A percentile compares a stretch with the other conserved stretches of the same genome.
phyloP scores from a whole-genome alignment of 2,888 invertebrate species.

The Dryadula phaetusa region DNA sequence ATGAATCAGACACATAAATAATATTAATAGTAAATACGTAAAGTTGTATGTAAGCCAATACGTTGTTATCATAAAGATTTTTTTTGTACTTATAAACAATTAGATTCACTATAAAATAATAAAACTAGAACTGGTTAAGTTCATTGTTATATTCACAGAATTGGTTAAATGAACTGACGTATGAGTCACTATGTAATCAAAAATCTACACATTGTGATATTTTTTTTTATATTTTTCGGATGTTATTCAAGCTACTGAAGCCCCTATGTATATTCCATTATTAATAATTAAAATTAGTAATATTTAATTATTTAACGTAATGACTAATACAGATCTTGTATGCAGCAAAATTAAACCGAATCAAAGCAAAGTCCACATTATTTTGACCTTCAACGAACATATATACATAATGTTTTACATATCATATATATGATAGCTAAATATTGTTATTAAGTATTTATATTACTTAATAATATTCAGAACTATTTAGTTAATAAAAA shows the following conservation, averaged over 20 bases:
- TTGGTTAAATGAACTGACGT: constrained; percentile 2
- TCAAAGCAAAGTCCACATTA: constrained; percentile 25
- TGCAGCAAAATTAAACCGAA: constrained; percentile 19
- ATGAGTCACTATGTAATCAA: constrained; percentile 38
- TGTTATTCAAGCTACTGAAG: too few species aligned
- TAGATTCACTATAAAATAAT: too few species aligned
- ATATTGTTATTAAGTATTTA: neutral
- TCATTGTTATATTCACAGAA: constrained; percentile 42
- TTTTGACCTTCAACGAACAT: constrained; percentile 18
- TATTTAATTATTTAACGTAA: neutral
- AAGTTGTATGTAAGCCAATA: neutral
- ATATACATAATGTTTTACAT: constrained; percentile 7
- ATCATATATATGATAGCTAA: neutral
- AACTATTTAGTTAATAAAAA: too few species aligned
- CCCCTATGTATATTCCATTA: too few species aligned
- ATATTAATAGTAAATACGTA: neutral
- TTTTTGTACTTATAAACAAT: neutral
- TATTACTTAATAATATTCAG: too few species aligned
- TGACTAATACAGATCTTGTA: neutral
- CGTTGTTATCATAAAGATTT: neutral
- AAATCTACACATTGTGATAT: neutral
- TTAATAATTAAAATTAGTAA: neutral
- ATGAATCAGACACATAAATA: neutral
- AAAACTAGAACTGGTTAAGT: constrained; percentile 30
- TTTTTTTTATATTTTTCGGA: neutral